These are phyloP conservation scores for Malthinus flaveolus DNA, from an alignment of 2,888 invertebrate species.

Conservation along the genomic window DNA sequence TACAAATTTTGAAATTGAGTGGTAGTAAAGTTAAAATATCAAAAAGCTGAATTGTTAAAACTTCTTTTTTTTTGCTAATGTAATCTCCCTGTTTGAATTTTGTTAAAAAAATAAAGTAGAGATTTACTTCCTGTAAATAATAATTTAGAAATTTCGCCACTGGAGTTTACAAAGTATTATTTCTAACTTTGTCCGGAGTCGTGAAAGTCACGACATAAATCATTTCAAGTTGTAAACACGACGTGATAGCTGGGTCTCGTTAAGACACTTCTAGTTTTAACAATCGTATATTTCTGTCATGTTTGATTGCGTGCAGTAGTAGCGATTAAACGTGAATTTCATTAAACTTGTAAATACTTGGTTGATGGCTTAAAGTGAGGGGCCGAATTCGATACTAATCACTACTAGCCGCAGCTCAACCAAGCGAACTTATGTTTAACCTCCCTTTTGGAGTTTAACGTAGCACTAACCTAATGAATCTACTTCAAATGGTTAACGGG, in stretches of 20 bases:
- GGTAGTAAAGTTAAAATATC: too few species aligned
- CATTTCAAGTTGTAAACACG: constrained; percentile 6
- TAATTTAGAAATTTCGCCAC: too few species aligned
- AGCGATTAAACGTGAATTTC: constrained; percentile 23
- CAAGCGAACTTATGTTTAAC: constrained; percentile 28
- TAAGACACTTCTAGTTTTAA: constrained; percentile 11
- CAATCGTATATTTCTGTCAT: constrained; percentile 18
- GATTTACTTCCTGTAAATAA: too few species aligned
- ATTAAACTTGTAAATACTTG: constrained; percentile 27
- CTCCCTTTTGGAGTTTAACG: constrained; percentile 33
- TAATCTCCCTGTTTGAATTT: too few species aligned
- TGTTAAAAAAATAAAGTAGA: too few species aligned
- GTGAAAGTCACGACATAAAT: constrained; percentile 1
- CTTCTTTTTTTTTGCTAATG: too few species aligned
- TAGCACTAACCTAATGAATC: constrained; percentile 31
- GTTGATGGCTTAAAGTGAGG: constrained; percentile 11
- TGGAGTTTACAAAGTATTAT: too few species aligned
- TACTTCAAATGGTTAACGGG: constrained; percentile 18
- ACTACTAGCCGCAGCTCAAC: constrained; percentile 26
- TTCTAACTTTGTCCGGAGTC: background rate
- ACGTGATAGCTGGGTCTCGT: background rate
- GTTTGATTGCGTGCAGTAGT: constrained; percentile 19
- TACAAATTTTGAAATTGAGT: too few species aligned
- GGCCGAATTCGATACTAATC: constrained; percentile 28
- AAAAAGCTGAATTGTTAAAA: too few species aligned